Evolutionary conservation across 2,888 invertebrate genomes (phyloP), one percentile per base, ranked within the genome.

Genomic region (Coelinius sp.): DNA sequence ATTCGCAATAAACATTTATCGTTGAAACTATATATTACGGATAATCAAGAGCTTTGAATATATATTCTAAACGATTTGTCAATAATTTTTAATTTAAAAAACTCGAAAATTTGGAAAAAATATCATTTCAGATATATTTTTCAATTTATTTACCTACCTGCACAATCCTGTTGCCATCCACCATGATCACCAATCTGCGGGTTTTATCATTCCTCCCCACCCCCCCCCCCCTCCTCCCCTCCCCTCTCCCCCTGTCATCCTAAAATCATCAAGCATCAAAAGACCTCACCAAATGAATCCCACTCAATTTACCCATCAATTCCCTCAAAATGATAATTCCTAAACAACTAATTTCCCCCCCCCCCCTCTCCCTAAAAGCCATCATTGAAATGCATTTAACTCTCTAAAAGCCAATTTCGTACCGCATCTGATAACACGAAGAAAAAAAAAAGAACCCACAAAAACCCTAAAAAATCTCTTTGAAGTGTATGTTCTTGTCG

Each of bases 1-100:
- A 75, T 75, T 71, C 71, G 75, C 74, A 76, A 79, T 77, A 76
- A 77, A 78, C 71, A 76, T 77, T 78, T 76, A 77, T 79, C 74
- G 73, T 62, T 56, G 31, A 14, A 5, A 35, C 27, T 56, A 27
- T 56, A 17, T 56, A 31, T 56, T 17, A 24, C 0, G 25, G 27
- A 31, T 31, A 31, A 56, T 31, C 25, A n/a, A 27, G 27, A 17
- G 14, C 8, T 56, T 25, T n/a, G 31, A 17, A 14, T 14, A 7
- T 14, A 2, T 31, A 24, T 52, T 52, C 27, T 14, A 1, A 3
- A 14, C n/a, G n/a, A n/a, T n/a, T n/a, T n/a, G n/a, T n/a, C 46
- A 14, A n/a, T n/a, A 44, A 44, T 20, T 14, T 20, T 6, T 2
- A 49, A 49, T 49, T 49, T 20, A n/a, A n/a, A n/a, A n/a, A 44